Evolutionary conservation across 2,113 vertebrate genomes (phyloP).

Genomic region (Microtus richardsoni): DNA sequence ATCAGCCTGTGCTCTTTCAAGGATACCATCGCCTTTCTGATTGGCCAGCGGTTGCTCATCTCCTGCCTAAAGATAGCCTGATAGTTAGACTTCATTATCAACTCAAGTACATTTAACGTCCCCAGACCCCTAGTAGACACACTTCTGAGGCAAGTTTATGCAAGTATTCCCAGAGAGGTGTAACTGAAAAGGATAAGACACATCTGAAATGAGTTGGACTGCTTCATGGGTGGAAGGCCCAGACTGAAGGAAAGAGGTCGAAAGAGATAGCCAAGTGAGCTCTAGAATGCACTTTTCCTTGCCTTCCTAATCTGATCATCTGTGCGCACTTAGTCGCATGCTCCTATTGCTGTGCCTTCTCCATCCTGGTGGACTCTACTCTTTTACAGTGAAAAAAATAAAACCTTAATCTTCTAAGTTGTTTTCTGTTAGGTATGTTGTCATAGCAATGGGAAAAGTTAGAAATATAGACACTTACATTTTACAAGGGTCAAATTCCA

Average conservation of each 20-base stretch:
- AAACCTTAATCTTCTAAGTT: neutral
- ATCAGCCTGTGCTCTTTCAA: neutral
- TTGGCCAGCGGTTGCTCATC: neutral
- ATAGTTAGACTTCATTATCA: neutral
- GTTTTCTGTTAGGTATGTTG: neutral
- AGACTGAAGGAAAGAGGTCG: neutral
- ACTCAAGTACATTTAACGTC: neutral
- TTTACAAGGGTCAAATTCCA: neutral
- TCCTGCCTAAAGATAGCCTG: neutral
- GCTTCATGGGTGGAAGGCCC: neutral
- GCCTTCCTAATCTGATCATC: neutral
- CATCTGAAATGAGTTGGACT: neutral
- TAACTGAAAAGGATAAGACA: neutral
- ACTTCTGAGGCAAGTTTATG: neutral
- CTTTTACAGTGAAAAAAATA: neutral
- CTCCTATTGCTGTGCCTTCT: neutral
- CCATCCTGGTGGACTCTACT: too few species aligned
- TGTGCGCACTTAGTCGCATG: neutral
- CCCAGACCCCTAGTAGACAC: neutral
- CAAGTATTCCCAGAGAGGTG: neutral
- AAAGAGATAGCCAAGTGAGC: neutral
- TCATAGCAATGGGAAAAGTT: neutral
- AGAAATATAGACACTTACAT: neutral
- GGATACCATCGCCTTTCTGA: neutral
- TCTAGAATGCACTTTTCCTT: neutral